Evolutionary conservation across 1,140 invertebrate genomes (phyloP).

Genomic region (Helicoverpa armigera): DNA sequence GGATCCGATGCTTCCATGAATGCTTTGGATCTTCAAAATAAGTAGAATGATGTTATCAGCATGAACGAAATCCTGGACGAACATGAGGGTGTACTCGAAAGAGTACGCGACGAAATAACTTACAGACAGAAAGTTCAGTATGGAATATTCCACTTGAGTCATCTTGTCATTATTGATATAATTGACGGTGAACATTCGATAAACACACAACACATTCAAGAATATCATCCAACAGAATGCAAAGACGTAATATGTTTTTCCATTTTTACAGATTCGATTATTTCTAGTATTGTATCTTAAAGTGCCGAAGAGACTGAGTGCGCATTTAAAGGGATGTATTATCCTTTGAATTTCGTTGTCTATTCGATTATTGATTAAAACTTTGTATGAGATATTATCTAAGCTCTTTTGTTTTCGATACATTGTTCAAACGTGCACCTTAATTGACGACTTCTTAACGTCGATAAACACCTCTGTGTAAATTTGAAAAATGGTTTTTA

Average conservation of each 20-base stretch:
- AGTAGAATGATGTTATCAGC: conserved; percentile 14
- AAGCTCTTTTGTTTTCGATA: no score
- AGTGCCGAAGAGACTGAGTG: neutral
- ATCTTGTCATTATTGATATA: no score
- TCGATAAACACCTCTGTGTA: no score
- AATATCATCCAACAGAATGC: neutral
- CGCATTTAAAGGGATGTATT: neutral
- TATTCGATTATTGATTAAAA: neutral
- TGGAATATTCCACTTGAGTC: neutral
- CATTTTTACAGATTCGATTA: neutral
- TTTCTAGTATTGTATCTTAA: neutral
- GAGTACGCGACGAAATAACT: neutral
- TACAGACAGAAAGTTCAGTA: neutral
- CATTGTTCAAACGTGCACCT: no score
- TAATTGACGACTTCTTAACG: no score
- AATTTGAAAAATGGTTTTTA: no score
- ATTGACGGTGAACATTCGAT: neutral
- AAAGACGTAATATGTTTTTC: neutral
- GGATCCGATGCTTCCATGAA: neutral
- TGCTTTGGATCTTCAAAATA: conserved; percentile 20
- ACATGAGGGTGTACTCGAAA: neutral
- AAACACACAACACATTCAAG: neutral
- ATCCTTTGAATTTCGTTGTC: neutral
- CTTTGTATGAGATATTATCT: neutral
- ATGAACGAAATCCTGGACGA: neutral